Conservation (phyloP, 2,888 invertebrate species). For the Lithophane ornitopus region DNA sequence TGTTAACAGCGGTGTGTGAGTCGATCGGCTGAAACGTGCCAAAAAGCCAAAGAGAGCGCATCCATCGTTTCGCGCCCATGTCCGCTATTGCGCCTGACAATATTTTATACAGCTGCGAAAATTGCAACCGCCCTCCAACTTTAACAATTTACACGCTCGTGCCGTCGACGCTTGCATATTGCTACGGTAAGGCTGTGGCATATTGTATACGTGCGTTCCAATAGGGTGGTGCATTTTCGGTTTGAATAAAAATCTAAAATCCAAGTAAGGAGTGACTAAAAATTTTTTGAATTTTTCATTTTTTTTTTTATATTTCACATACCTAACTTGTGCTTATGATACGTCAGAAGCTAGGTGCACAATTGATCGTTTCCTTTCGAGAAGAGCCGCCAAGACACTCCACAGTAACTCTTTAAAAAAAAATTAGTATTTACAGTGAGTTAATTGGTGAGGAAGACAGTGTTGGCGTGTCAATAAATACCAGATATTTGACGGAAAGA, state of each 20-base stretch:
- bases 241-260: constrained; percentile 9
- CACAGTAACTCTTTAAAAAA: background rate
- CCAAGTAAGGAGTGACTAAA: background rate
- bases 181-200: constrained; percentile 66
- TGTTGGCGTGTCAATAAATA: background rate
- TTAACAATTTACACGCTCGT: constrained; percentile 85
- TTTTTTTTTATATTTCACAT: background rate
- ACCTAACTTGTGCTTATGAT: background rate
- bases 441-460: background rate
- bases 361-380: background rate
- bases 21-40: constrained; percentile 74
- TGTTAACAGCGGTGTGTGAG: constrained; percentile 35
- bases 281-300: too few relatives aligned
- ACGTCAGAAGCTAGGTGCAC: background rate
- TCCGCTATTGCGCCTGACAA: constrained; percentile 79
- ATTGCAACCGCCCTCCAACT: constrained; percentile 86
- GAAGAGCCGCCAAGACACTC: background rate
- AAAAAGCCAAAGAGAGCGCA: constrained; percentile 79
- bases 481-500: background rate
- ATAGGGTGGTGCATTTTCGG: constrained; percentile 5
- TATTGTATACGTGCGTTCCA: constrained; percentile 48
- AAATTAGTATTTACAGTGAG: background rate
- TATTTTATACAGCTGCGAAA: constrained; percentile 87
- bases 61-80: constrained; percentile 75
- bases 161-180: constrained; percentile 77